These are phyloP conservation scores for Andrena bicolor DNA, from an alignment of 2,888 invertebrate species.

Conservation along the genomic window DNA sequence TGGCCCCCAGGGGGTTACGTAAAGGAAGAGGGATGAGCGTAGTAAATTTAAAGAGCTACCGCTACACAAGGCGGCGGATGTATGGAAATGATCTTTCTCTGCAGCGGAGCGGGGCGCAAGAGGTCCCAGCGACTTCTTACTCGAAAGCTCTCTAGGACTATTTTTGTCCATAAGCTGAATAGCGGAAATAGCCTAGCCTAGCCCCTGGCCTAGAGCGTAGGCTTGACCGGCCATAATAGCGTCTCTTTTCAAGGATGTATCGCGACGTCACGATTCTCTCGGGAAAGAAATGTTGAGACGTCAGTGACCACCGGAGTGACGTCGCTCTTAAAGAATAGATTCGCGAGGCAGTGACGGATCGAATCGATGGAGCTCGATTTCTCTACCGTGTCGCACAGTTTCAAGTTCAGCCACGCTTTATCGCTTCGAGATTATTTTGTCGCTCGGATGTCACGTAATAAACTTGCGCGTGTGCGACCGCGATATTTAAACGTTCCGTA, in stretches of 20 bases:
- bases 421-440: slow-evolving; percentile 2
- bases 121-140: slow-evolving; percentile 61
- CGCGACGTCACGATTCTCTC: slow-evolving; percentile 58
- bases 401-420: not conserved
- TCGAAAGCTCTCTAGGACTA: slow-evolving; percentile 75
- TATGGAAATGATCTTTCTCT: slow-evolving; percentile 41
- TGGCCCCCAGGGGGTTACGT: slow-evolving; percentile 20
- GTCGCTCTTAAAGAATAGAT: not conserved
- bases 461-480: not conserved
- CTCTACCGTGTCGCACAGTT: not conserved
- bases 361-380: not conserved
- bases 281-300: slow-evolving; percentile 27
- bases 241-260: slow-evolving; percentile 69
- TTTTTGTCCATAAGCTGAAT: slow-evolving; percentile 81
- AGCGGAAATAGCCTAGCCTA: slow-evolving; percentile 83
- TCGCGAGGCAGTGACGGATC: not conserved
- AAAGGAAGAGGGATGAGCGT: slow-evolving; percentile 7
- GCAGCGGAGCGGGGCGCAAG: slow-evolving; percentile 26
- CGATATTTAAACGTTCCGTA: not conserved
- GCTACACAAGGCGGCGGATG: slow-evolving; percentile 27
- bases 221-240: slow-evolving; percentile 79
- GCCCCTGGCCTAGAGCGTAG: slow-evolving; percentile 83
- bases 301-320: slow-evolving; percentile 21
- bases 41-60: slow-evolving; percentile 21
- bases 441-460: not conserved